Conservation (phyloP, 2,888 invertebrate genomes). For the Drosophila niveifrons region DNA sequence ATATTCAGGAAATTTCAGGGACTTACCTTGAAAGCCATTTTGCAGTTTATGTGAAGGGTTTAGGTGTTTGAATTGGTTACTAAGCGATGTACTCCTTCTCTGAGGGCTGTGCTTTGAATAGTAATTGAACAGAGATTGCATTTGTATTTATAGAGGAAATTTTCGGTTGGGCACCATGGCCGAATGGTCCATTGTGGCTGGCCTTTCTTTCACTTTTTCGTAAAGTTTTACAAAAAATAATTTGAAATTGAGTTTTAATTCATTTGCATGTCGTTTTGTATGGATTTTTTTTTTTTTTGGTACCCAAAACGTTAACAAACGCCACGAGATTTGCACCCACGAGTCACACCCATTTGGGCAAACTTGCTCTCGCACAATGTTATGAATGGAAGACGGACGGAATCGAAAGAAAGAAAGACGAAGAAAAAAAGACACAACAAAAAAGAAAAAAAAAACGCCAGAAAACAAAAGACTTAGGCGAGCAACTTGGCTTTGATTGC, state of each 20-base stretch:
- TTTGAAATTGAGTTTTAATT: conserved; percentile 61
- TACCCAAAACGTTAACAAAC: conserved; percentile 34
- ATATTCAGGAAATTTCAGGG: neutral
- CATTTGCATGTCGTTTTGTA: conserved; percentile 71
- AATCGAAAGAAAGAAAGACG: conserved; percentile 16
- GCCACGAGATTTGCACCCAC: conserved; percentile 76
- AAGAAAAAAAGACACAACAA: conserved; percentile 16
- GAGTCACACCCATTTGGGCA: conserved; percentile 74
- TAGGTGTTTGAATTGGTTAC: conserved; percentile 36
- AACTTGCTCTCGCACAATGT: conserved; percentile 53
- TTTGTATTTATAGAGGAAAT: conserved; percentile 80
- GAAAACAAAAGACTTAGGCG: conserved; percentile 77
- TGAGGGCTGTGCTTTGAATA: conserved; percentile 79
- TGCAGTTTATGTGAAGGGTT: conserved; percentile 37
- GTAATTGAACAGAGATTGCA: conserved; percentile 70
- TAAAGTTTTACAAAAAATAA: conserved; percentile 59
- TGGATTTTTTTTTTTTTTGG: conserved; percentile 31
- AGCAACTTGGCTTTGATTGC: conserved; percentile 62
- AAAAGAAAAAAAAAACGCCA: conserved; percentile 18
- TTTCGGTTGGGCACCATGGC: conserved; percentile 42
- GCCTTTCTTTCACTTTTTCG: conserved; percentile 79
- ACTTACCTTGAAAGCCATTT: conserved; percentile 83
- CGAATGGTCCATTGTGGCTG: conserved; percentile 55
- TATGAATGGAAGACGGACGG: conserved; percentile 62
- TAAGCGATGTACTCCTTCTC: conserved; percentile 74